Evolutionary conservation across 2,888 invertebrate species (phyloP).

Genomic region (Thyatira batis): DNA sequence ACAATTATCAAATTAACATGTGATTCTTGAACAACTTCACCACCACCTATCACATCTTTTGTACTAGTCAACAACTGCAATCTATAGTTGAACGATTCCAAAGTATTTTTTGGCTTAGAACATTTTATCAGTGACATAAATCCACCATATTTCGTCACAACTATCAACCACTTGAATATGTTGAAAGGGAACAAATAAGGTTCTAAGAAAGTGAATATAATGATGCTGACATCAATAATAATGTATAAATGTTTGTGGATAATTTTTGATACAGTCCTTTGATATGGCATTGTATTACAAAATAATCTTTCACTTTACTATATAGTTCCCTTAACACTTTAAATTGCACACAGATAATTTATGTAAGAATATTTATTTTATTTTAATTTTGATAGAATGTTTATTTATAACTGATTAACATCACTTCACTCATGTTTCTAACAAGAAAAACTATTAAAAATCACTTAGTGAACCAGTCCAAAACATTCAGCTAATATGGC

Average conservation of each 20-base stretch:
- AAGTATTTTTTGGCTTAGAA: conserved; percentile 11
- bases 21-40: conserved; percentile 36
- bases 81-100: conserved; percentile 42
- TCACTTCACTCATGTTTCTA: not conserved
- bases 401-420: not conserved
- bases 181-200: conserved; percentile 51
- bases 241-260: conserved; percentile 10
- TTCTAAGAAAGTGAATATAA: conserved; percentile 50
- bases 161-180: conserved; percentile 54
- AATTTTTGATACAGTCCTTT: not conserved
- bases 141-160: conserved; percentile 46
- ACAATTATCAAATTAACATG: conserved; percentile 49
- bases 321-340: not conserved
- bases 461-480: not conserved
- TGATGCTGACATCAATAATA: conserved; percentile 40
- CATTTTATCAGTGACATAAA: conserved; percentile 19
- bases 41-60: conserved; percentile 16
- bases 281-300: not conserved
- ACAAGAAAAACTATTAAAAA: not conserved
- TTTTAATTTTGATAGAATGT: not conserved
- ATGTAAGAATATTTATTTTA: not conserved
- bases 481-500: not conserved
- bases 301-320: not conserved
- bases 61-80: conserved; percentile 45
- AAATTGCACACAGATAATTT: not conserved